phyloP scores from a whole-genome alignment of 2,888 invertebrate genomes.

The Epirrhoe tristata region DNA sequence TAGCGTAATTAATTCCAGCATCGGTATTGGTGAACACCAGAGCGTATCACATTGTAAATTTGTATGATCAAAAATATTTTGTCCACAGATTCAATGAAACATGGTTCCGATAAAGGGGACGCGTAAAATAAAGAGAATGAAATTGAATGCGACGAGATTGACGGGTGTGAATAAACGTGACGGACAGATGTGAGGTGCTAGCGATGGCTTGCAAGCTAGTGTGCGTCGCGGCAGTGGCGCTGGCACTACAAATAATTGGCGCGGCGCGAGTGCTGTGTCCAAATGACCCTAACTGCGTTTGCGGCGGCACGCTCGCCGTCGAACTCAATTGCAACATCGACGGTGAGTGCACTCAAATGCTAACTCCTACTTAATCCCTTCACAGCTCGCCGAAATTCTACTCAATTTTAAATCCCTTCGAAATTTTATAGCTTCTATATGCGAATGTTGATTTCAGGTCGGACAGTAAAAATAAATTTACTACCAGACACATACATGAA shows the following conservation, averaged over 20 bases:
- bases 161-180: conserved; percentile 50
- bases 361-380: conserved; percentile 50
- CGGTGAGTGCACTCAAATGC: conserved; percentile 72
- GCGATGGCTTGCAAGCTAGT: conserved; percentile 69
- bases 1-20: conserved; percentile 62
- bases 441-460: conserved; percentile 67
- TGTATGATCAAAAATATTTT: conserved; percentile 47
- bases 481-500: conserved; percentile 75
- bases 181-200: conserved; percentile 47
- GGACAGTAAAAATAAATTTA: conserved; percentile 72
- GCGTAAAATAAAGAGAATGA: conserved; percentile 45
- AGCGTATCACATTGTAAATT: conserved; percentile 47
- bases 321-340: conserved; percentile 82
- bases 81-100: conserved; percentile 57
- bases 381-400: conserved; percentile 34
- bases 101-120: conserved; percentile 42
- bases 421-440: conserved; percentile 31
- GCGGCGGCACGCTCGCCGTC: conserved; percentile 75
- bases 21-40: conserved; percentile 51
- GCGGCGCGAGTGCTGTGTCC: conserved; percentile 73
- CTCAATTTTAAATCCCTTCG: conserved; percentile 5
- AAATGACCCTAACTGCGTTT: conserved; percentile 80
- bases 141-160: conserved; percentile 40
- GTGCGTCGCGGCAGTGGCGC: conserved; percentile 64
- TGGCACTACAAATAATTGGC: conserved; percentile 73